phyloP scores from a whole-genome alignment of 2,888 invertebrate genomes.

The Ophion obscuratus region DNA sequence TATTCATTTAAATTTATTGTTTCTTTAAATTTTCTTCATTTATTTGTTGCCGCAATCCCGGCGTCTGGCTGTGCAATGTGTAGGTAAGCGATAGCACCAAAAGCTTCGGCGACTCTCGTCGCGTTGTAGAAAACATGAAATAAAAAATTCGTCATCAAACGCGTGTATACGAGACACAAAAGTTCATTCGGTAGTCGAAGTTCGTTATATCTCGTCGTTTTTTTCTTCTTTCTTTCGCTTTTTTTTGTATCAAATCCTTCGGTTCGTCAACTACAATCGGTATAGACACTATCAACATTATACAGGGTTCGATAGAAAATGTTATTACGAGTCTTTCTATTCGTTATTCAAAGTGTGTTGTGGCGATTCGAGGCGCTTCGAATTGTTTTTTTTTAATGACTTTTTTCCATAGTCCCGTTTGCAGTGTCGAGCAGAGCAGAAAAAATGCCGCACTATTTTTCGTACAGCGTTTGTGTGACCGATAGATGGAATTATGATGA shows the following conservation, averaged over 20 bases:
- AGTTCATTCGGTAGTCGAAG: conserved; percentile 50
- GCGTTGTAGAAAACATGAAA: conserved; percentile 39
- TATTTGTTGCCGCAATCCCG: conserved; percentile 63
- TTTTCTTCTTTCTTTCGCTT: conserved; percentile 70
- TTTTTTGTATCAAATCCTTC: conserved; percentile 72
- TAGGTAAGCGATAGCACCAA: conserved; percentile 83
- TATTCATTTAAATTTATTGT: conserved; percentile 71
- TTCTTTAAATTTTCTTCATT: conserved; percentile 75
- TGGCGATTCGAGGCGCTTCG: conserved; percentile 60
- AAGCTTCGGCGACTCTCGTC: conserved; percentile 73
- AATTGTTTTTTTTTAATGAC: conserved; percentile 13
- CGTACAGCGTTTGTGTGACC: neutral
- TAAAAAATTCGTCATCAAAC: conserved; percentile 46
- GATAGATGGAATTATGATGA: neutral
- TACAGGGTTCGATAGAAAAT: conserved; percentile 76
- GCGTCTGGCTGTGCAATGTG: conserved; percentile 83
- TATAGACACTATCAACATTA: conserved; percentile 76
- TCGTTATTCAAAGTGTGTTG: conserved; percentile 30
- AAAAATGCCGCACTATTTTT: conserved; percentile 6
- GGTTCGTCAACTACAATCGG: conserved; percentile 75
- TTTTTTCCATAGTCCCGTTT: conserved; percentile 32
- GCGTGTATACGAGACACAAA: conserved; percentile 54
- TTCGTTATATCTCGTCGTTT: conserved; percentile 30
- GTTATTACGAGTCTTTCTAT: conserved; percentile 69
- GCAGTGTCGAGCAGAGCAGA: conserved; percentile 24